Conservation (phyloP, 2,888 invertebrate species). For the Mythimna loreyi region DNA sequence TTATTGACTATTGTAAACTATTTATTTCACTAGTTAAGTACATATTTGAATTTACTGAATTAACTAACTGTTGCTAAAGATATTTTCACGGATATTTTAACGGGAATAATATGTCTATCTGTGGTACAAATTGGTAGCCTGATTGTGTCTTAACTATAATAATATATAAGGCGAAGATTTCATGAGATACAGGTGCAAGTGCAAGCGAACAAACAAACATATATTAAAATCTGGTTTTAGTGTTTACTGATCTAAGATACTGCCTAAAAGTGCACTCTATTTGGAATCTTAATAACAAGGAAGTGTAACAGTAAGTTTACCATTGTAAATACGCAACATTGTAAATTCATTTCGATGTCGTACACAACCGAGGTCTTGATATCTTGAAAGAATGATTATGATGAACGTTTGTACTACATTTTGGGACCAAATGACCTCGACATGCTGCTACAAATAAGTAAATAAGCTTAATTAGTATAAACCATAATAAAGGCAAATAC, state of each 20-base stretch:
- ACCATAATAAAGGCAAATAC: slow-evolving; percentile 72
- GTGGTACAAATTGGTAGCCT: slow-evolving; percentile 58
- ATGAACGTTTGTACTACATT: slow-evolving; percentile 79
- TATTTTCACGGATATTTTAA: slow-evolving; percentile 65
- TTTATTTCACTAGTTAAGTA: slow-evolving; percentile 84
- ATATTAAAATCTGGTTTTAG: slow-evolving; percentile 42
- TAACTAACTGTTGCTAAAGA: slow-evolving; percentile 69
- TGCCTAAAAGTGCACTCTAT: slow-evolving; percentile 73
- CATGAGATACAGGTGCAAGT: slow-evolving; percentile 57
- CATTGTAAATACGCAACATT: slow-evolving; percentile 28
- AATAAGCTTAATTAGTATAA: slow-evolving; percentile 67
- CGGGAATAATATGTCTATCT: slow-evolving; percentile 63
- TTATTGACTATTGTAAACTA: slow-evolving; percentile 83
- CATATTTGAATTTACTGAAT: slow-evolving; percentile 75
- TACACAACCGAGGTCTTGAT: slow-evolving; percentile 32
- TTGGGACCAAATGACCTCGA: slow-evolving; percentile 83
- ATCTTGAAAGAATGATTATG: slow-evolving; percentile 59
- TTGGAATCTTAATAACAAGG: slow-evolving; percentile 60
- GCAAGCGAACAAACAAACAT: slow-evolving; percentile 48
- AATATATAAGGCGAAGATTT: slow-evolving; percentile 63
- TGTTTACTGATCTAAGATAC: slow-evolving; percentile 72
- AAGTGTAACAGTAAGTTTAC: slow-evolving; percentile 50
- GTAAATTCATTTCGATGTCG: slow-evolving; percentile 38
- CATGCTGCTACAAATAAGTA: slow-evolving; percentile 60
- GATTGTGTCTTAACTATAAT: slow-evolving; percentile 63